These are phyloP conservation scores for Anthophora plumipes DNA, from an alignment of 2,888 invertebrate species.

Conservation along the genomic window DNA sequence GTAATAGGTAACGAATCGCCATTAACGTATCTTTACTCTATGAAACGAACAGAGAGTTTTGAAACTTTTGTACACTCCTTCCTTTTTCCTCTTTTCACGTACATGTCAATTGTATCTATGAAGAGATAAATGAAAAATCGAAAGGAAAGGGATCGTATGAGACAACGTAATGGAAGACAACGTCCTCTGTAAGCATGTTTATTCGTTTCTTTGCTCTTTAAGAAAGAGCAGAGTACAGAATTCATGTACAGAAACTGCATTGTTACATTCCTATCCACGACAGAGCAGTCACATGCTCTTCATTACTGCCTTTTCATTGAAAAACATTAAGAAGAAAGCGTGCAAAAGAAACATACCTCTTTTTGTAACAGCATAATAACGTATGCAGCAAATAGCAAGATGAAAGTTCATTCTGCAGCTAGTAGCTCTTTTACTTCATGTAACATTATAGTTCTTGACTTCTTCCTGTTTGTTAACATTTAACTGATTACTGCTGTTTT, in stretches of 20 bases:
- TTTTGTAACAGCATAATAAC: neutral
- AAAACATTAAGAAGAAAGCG: neutral
- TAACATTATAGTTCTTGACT: neutral
- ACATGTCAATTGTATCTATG: conserved; percentile 4
- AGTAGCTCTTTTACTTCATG: neutral
- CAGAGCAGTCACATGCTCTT: neutral
- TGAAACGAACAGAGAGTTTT: neutral
- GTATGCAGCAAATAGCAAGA: neutral
- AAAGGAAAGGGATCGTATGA: conserved; percentile 2
- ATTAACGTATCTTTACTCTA: neutral
- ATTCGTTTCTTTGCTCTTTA: neutral
- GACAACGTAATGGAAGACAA: neutral
- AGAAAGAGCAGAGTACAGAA: neutral
- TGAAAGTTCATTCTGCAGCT: neutral
- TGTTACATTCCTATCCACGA: neutral
- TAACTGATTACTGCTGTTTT: neutral
- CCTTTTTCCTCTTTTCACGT: neutral
- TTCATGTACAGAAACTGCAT: neutral
- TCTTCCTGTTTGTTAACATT: neutral
- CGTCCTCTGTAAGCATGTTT: neutral
- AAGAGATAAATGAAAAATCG: conserved; percentile 1
- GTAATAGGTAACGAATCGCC: too few relatives aligned
- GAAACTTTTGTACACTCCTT: neutral
- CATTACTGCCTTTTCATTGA: neutral
- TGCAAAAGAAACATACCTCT: too few relatives aligned